A percentile compares a stretch with the other conserved stretches of the same genome.
Evolutionary conservation across 2,113 vertebrate genomes (phyloP).

Genomic region (Vombatus ursinus): DNA sequence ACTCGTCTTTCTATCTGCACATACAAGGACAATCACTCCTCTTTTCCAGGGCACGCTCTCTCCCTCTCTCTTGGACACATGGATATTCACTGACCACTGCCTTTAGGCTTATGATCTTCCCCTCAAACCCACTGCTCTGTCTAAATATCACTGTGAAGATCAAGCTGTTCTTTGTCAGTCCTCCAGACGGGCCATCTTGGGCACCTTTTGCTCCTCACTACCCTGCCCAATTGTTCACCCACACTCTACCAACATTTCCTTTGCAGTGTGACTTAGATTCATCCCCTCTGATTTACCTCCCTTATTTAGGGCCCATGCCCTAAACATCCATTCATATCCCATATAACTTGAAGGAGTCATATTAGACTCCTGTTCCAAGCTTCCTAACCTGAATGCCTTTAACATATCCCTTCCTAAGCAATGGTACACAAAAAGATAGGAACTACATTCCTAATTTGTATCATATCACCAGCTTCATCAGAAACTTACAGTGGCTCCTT

Average conservation of each 20-base stretch:
- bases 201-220: background rate
- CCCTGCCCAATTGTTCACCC: background rate
- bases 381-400: background rate
- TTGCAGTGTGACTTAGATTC: background rate
- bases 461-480: background rate
- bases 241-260: background rate
- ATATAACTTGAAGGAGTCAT: background rate
- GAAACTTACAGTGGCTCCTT: background rate
- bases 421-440: background rate
- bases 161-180: background rate
- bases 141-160: background rate
- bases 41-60: background rate
- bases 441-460: background rate
- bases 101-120: background rate
- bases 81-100: background rate
- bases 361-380: background rate
- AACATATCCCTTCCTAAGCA: background rate
- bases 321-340: background rate
- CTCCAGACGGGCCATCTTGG: background rate
- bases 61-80: background rate
- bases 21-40: background rate
- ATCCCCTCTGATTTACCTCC: background rate
- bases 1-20: background rate
- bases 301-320: background rate
- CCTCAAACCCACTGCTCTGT: too few species aligned